phyloP scores from a whole-genome alignment of 2,797 vertebrate genomes.

The Eurystomus glaucurus region DNA sequence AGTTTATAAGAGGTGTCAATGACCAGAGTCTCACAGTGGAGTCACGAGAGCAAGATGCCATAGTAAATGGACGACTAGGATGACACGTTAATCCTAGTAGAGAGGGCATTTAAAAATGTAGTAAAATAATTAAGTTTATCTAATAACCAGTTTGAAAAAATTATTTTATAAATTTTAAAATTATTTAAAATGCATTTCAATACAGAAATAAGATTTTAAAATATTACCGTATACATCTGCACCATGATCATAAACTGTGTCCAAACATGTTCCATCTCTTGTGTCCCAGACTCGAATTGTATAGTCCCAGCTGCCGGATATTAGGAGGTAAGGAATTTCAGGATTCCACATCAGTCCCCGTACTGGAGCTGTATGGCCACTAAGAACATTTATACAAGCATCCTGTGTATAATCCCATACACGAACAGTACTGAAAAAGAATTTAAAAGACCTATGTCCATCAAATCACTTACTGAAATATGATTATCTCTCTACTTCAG shows the following conservation, averaged over 20 bases:
- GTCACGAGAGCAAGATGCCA: constrained; percentile 98
- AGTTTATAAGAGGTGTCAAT: constrained; percentile 90
- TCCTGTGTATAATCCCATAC: constrained; percentile 99
- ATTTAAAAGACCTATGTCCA: background rate
- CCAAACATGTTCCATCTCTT: constrained; percentile 93
- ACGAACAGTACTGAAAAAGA: constrained; percentile 90
- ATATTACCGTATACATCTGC: constrained; percentile 96
- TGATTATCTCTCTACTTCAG: background rate
- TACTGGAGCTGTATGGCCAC: constrained; percentile 94
- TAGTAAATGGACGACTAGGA: constrained; percentile 93
- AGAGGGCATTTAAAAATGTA: background rate
- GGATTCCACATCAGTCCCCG: constrained; percentile 97
- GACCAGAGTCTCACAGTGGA: constrained; percentile 98
- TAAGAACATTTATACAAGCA: constrained; percentile 93
- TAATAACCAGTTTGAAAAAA: background rate
- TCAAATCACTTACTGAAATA: background rate
- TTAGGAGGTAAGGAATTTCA: constrained; percentile 94
- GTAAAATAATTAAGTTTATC: background rate
- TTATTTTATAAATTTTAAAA: background rate
- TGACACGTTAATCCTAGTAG: constrained; percentile 92
- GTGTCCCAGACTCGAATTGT: constrained; percentile 97
- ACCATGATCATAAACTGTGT: constrained; percentile 94
- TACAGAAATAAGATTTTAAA: background rate
- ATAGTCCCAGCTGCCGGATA: constrained; percentile 97
- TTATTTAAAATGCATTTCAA: background rate